Evolutionary conservation across 2,888 invertebrate species (phyloP).

Genomic region (Drosophila robusta): DNA sequence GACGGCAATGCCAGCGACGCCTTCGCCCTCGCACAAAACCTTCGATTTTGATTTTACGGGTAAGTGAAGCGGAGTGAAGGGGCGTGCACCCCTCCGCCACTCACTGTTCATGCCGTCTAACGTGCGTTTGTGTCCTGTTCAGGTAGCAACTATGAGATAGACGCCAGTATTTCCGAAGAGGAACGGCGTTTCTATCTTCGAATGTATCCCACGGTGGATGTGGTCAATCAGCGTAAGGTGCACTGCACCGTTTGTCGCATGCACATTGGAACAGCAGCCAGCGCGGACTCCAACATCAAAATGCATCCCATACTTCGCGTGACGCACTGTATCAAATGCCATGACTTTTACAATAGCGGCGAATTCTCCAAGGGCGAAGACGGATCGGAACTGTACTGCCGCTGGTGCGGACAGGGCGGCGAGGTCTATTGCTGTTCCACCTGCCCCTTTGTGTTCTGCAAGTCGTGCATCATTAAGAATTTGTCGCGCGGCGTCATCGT

Average conservation of each 20-base stretch:
- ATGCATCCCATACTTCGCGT: slow-evolving; percentile 91
- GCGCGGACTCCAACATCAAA: slow-evolving; percentile 88
- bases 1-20: slow-evolving; percentile 33
- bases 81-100: neutral
- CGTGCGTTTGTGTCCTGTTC: slow-evolving; percentile 23
- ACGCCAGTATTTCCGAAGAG: slow-evolving; percentile 86
- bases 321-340: slow-evolving; percentile 90
- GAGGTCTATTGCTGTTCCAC: slow-evolving; percentile 92
- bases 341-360: slow-evolving; percentile 92
- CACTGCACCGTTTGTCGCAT: slow-evolving; percentile 92
- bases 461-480: slow-evolving; percentile 91
- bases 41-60: slow-evolving; percentile 62
- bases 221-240: slow-evolving; percentile 87
- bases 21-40: slow-evolving; percentile 57
- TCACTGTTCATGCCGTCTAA: slow-evolving; percentile 1
- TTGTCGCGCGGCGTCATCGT: slow-evolving; percentile 88
- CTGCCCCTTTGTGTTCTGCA: slow-evolving; percentile 91
- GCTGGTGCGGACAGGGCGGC: slow-evolving; percentile 93
- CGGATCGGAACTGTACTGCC: slow-evolving; percentile 92
- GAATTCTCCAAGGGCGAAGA: slow-evolving; percentile 94
- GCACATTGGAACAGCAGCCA: slow-evolving; percentile 90
- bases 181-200: slow-evolving; percentile 86
- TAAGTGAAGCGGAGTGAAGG: slow-evolving; percentile 29
- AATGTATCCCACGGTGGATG: slow-evolving; percentile 87
- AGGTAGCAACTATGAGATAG: slow-evolving; percentile 85